Evolutionary conservation across 2,888 invertebrate genomes (phyloP).

Genomic region (Cerastis rubricosa): DNA sequence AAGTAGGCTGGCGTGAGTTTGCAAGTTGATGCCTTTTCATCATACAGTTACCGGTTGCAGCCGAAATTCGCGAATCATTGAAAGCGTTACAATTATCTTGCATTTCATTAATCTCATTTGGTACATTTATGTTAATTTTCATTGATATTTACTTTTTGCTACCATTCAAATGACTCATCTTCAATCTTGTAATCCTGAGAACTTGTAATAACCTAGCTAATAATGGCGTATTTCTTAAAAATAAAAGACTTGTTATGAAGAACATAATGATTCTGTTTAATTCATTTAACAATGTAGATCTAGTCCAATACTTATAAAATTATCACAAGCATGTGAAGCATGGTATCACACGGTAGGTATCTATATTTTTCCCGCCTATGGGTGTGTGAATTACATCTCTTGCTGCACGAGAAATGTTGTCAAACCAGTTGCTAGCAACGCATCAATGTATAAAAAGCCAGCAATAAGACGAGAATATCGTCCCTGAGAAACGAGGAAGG

Average conservation of each 20-base stretch:
- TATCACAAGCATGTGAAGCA: neutral
- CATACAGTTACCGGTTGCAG: constrained; percentile 23
- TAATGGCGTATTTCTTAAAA: neutral
- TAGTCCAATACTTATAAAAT: neutral
- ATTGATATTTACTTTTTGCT: neutral
- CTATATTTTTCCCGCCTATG: constrained; percentile 15
- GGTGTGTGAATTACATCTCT: constrained; percentile 22
- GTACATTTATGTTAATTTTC: neutral
- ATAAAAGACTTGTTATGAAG: neutral
- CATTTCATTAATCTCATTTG: constrained; percentile 8
- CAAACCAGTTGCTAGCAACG: constrained; percentile 34
- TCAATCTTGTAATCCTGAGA: neutral
- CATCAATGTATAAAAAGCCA: constrained; percentile 40
- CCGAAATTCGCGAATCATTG: constrained; percentile 31
- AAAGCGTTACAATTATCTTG: neutral
- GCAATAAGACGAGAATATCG: constrained; percentile 30
- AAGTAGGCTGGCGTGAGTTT: constrained; percentile 53
- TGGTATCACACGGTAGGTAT: constrained; percentile 28
- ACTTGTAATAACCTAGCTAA: neutral
- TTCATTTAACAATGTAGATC: constrained; percentile 3
- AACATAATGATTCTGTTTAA: neutral
- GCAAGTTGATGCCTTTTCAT: constrained; percentile 30
- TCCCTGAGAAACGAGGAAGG: constrained; percentile 43
- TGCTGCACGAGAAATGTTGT: constrained; percentile 21
- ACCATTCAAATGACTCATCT: neutral